Conservation (phyloP, 2,888 invertebrate genomes). For the Holacanthella duospinosa region DNA sequence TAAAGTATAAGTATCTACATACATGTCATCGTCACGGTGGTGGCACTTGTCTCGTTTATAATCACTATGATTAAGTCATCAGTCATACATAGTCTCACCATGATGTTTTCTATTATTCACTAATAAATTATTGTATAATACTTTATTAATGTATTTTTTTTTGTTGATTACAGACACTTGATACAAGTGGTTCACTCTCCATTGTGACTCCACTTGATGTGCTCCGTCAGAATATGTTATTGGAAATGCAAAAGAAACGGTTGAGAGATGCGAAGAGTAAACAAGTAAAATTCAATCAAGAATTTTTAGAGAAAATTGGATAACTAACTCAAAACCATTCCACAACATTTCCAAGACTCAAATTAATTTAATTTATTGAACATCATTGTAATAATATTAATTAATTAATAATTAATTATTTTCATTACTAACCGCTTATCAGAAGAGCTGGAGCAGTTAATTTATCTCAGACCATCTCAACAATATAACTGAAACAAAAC, state of each 20-base stretch:
- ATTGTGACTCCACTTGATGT: constrained; percentile 81
- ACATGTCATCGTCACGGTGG: no score
- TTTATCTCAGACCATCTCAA: background rate
- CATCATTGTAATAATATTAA: constrained; percentile 3
- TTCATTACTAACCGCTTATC: no score
- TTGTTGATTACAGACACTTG: background rate
- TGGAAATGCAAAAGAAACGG: constrained; percentile 73
- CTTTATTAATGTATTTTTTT: background rate
- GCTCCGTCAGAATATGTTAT: constrained; percentile 63
- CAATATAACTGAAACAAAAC: no score
- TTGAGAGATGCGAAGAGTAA: constrained; percentile 62
- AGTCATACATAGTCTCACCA: no score
- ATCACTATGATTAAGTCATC: no score
- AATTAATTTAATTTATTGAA: no score
- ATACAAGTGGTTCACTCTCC: constrained; percentile 51
- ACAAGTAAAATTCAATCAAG: constrained; percentile 30
- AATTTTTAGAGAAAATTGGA: constrained; percentile 32
- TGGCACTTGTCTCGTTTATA: no score
- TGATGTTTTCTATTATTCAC: background rate
- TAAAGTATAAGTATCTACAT: background rate
- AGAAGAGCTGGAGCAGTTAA: no score
- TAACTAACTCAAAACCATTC: no score
- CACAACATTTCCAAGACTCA: no score
- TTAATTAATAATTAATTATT: background rate
- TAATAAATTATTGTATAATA: background rate